These are phyloP conservation scores for Galaxea fascicularis DNA, from an alignment of 92 coral and sea anemone species.

Conservation along the genomic window DNA sequence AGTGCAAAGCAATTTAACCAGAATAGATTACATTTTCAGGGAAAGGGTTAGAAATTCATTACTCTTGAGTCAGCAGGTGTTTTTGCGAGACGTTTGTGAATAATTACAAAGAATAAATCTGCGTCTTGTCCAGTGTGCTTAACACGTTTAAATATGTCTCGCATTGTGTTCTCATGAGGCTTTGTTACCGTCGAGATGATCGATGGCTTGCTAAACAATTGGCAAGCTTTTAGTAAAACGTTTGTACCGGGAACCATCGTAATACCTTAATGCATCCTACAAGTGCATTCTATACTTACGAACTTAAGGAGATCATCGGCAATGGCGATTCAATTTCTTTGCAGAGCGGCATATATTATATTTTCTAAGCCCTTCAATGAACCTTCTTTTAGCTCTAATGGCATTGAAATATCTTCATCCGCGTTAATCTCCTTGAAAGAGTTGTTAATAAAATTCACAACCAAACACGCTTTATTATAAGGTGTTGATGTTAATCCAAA, in stretches of 20 bases:
- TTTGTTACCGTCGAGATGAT: background rate
- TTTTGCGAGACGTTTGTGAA: conserved; percentile 31
- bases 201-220: conserved; percentile 12
- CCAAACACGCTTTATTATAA: background rate
- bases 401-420: background rate
- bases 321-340: background rate
- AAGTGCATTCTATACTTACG: background rate
- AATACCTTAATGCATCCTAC: conserved; percentile 11
- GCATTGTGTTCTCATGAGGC: background rate
- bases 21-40: conserved; percentile 44
- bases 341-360: background rate
- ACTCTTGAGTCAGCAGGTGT: conserved; percentile 34
- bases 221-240: conserved; percentile 20
- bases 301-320: background rate
- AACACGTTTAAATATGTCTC: background rate
- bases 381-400: background rate
- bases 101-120: conserved; percentile 30
- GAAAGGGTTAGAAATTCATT: conserved; percentile 34
- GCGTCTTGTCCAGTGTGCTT: background rate
- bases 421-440: background rate
- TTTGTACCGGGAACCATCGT: background rate
- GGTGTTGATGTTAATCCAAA: background rate
- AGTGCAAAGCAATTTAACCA: conserved; percentile 36
- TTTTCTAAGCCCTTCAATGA: background rate
- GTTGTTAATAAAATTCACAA: background rate